Evolutionary conservation across 2,797 vertebrate species (phyloP), one percentile per base, ranked within the genome.

Genomic region (Luscinia luscinia): DNA sequence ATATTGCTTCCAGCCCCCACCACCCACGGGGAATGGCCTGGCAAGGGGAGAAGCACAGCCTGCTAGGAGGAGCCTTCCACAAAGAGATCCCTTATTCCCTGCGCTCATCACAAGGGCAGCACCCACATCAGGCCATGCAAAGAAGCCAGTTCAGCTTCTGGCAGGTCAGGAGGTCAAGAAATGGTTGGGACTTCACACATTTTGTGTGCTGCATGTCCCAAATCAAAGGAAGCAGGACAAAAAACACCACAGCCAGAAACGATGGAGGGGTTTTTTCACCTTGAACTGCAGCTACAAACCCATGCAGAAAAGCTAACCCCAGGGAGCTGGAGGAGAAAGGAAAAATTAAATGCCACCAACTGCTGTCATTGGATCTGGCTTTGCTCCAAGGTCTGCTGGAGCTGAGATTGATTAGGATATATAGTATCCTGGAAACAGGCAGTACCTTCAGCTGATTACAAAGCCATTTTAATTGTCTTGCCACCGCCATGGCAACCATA

Each of bases 1-100:
- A 93, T 94, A 89, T 91, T 96, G 89, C 87, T 83, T 89, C 78
- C 93, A 96, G 93, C 88, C 95, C 93, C 84, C 96, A 92, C 96
- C 95, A 94, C 96, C 94, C 93, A 92, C 97, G 0, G 83, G 93
- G 86, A 96, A 93, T 93, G 91, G 93, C 93, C 94, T 95, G 94
- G 91, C 96, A 96, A 76, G 73, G 82, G 59, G 77, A 95, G 87
- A 72, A 66, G 94, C 80, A 66, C 94, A 96, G 95, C 86, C 94
- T 89, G 83, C 36, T 69, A 94, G 87, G 87, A 96, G 94, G 86
- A 95, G 90, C 64, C 70, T 90, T 82, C 49, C 40, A 92, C 73
- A 90, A 79, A 84, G 87, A 84, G 34, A 91, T 95, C 66, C 78
- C 88, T 92, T 52, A 48, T 57, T 87, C 64, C 72, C 78, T 68